These are phyloP conservation scores for Athalia cordata DNA, from an alignment of 2,888 invertebrate genomes.

Conservation along the genomic window DNA sequence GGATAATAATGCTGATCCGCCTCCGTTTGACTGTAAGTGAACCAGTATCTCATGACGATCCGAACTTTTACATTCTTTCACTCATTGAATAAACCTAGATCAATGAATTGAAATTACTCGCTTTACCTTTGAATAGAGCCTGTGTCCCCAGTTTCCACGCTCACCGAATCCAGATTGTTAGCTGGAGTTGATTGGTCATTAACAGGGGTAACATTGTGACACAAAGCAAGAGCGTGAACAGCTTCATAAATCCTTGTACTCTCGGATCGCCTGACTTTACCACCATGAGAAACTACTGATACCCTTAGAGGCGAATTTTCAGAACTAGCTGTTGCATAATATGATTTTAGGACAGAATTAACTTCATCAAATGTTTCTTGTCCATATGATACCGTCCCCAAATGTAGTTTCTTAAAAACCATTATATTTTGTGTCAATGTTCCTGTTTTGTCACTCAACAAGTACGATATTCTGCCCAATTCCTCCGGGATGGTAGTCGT, in stretches of 20 bases:
- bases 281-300: slow-evolving; percentile 56
- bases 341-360: slow-evolving; percentile 63
- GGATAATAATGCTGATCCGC: slow-evolving; percentile 76
- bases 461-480: slow-evolving; percentile 94
- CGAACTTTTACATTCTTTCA: neutral
- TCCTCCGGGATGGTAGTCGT: slow-evolving; percentile 99
- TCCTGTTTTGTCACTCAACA: slow-evolving; percentile 99
- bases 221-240: slow-evolving; percentile 95
- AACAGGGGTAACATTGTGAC: slow-evolving; percentile 99
- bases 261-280: slow-evolving; percentile 80
- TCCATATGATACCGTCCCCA: slow-evolving; percentile 94
- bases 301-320: slow-evolving; percentile 61
- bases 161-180: slow-evolving; percentile 65
- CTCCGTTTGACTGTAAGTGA: slow-evolving; percentile 73
- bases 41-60: neutral
- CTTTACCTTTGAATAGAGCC: slow-evolving; percentile 70
- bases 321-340: slow-evolving; percentile 55
- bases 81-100: neutral
- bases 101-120: neutral
- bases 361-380: slow-evolving; percentile 91
- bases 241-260: slow-evolving; percentile 89
- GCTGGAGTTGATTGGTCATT: slow-evolving; percentile 79
- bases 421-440: slow-evolving; percentile 99
- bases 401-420: slow-evolving; percentile 96
- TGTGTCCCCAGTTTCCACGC: slow-evolving; percentile 68